Conservation (phyloP, 2,888 invertebrate genomes). For the Thymelicus acteon region DNA sequence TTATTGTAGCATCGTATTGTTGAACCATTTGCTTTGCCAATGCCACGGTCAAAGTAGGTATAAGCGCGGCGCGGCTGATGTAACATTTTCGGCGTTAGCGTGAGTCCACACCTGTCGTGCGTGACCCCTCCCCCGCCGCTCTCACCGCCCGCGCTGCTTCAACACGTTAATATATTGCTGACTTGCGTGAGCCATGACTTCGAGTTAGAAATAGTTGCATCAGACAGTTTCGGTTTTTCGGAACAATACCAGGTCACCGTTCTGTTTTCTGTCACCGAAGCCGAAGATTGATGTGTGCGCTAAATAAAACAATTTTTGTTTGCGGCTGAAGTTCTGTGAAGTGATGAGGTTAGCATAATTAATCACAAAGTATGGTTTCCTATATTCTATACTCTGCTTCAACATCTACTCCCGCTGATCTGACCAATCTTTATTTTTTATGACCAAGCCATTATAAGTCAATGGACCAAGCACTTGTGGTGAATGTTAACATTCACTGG, state of each 20-base stretch:
- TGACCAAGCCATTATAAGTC: too few species aligned
- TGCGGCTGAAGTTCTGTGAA: not conserved
- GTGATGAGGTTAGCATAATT: too few species aligned
- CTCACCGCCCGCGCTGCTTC: slow-evolving; percentile 18
- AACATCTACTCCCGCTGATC: too few species aligned
- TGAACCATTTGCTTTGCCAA: slow-evolving; percentile 8
- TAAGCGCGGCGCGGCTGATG: slow-evolving; percentile 24
- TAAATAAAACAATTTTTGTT: not conserved
- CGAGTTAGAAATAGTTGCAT: slow-evolving; percentile 40
- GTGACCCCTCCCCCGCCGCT: not conserved
- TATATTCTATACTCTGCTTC: too few species aligned
- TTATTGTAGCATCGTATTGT: not conserved
- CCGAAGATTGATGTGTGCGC: not conserved
- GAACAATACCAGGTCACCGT: not conserved
- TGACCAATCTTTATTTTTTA: too few species aligned
- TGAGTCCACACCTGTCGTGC: slow-evolving; percentile 31
- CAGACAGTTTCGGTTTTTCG: slow-evolving; percentile 32
- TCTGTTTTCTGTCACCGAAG: slow-evolving; percentile 10
- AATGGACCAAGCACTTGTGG: too few species aligned
- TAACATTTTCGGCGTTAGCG: slow-evolving; percentile 17
- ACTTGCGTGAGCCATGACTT: slow-evolving; percentile 32
- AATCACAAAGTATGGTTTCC: too few species aligned
- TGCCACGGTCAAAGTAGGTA: slow-evolving; percentile 16
- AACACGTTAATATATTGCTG: slow-evolving; percentile 33
- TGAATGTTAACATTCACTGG: too few species aligned